A percentile compares a stretch with the other conserved stretches of the same genome.
phyloP scores from a whole-genome alignment of 2,113 vertebrate species.

The Nanorana parkeri region DNA sequence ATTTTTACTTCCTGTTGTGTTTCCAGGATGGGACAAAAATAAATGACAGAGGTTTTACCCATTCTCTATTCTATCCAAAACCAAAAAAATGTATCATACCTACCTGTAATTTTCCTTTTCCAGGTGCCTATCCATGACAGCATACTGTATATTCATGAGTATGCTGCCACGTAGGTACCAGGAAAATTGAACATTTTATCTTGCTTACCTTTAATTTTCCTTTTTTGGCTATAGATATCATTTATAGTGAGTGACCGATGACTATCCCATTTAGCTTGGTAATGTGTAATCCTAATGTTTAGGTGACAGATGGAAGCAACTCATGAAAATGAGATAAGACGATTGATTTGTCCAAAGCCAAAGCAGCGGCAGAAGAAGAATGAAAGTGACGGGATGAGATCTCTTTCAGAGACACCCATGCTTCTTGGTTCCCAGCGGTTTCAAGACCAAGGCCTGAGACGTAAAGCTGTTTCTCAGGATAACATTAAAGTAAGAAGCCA shows the following conservation, averaged over 20 bases:
- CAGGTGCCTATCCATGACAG: too few relatives aligned
- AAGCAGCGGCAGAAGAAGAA: slow-evolving; percentile 14
- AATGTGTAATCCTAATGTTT: neutral
- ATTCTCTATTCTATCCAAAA: too few relatives aligned
- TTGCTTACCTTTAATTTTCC: too few relatives aligned
- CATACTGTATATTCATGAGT: too few relatives aligned
- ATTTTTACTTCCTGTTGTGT: too few relatives aligned
- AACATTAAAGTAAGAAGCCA: neutral
- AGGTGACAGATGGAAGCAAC: slow-evolving; percentile 26
- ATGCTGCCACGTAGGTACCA: too few relatives aligned
- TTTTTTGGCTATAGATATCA: neutral
- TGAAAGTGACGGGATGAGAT: neutral
- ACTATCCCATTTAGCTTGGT: neutral
- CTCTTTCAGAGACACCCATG: neutral
- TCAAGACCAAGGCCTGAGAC: neutral
- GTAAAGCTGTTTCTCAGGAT: slow-evolving; percentile 10
- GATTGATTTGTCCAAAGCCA: slow-evolving; percentile 6
- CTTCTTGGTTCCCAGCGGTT: neutral
- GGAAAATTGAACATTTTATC: too few relatives aligned
- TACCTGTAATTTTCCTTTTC: too few relatives aligned
- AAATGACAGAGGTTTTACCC: too few relatives aligned
- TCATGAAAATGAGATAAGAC: neutral
- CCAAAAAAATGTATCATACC: too few relatives aligned
- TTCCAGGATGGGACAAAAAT: too few relatives aligned
- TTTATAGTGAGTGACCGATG: neutral